Evolutionary conservation across 2,113 vertebrate genomes (phyloP).

Genomic region (Muntiacus muntjak): DNA sequence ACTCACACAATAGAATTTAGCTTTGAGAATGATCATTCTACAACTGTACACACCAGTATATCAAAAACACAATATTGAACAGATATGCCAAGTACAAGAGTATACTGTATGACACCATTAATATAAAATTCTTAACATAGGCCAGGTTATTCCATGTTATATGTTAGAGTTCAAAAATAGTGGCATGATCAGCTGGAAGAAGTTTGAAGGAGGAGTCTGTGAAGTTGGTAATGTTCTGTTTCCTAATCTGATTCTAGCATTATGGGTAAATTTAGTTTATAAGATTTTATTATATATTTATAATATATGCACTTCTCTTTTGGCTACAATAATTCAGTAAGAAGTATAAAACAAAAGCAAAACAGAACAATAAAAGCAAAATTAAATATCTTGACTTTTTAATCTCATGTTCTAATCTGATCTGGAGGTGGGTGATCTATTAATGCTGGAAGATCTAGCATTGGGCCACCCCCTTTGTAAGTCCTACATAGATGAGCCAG

Average conservation of each 20-base stretch:
- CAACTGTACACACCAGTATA: not conserved
- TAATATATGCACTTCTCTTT: not conserved
- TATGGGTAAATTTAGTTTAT: not conserved
- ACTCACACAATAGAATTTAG: not conserved
- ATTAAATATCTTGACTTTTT: conserved; percentile 7
- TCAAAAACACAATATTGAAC: not conserved
- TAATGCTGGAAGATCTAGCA: not conserved
- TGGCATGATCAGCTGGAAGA: not conserved
- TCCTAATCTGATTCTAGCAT: not conserved
- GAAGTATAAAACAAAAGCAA: not conserved
- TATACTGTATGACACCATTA: not conserved
- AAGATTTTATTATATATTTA: not conserved
- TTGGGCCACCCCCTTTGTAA: not conserved
- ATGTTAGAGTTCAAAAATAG: not conserved
- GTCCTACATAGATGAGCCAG: not conserved
- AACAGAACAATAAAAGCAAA: not conserved
- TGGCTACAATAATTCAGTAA: not conserved
- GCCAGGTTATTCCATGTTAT: not conserved
- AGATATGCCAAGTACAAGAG: not conserved
- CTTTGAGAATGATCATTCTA: not conserved
- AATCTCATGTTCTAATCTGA: not conserved
- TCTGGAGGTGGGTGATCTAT: not conserved
- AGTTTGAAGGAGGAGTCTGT: not conserved
- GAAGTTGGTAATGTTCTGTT: not conserved
- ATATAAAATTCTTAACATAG: not conserved